These are phyloP conservation scores for Turnix velox DNA, from an alignment of 2,113 vertebrate species.

Conservation along the genomic window DNA sequence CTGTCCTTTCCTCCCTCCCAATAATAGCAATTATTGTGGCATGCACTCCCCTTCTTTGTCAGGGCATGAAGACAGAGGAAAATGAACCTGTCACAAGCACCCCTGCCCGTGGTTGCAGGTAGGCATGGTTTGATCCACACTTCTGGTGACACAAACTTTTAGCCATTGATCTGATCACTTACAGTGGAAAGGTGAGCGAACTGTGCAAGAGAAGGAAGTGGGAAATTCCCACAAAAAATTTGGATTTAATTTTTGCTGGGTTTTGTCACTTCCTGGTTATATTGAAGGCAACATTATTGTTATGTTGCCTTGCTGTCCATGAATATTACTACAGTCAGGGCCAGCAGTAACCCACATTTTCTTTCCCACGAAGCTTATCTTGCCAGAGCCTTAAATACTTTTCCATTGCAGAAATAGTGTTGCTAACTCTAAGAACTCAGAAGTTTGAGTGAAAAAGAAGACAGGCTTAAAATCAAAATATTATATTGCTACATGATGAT, in stretches of 20 bases:
- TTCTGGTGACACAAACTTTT: background rate
- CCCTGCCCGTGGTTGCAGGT: background rate
- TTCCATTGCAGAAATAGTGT: background rate
- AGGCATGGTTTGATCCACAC: background rate
- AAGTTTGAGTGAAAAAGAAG: background rate
- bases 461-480: background rate
- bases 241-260: background rate
- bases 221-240: slow-evolving; percentile 13
- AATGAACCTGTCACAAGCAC: background rate
- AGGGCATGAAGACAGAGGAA: background rate
- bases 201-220: background rate
- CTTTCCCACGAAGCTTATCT: background rate
- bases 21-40: background rate
- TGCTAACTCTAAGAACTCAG: background rate
- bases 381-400: background rate
- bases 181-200: background rate
- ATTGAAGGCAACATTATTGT: background rate
- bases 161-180: background rate
- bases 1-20: background rate
- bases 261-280: background rate
- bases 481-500: background rate
- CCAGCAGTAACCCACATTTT: background rate
- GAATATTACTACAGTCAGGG: background rate
- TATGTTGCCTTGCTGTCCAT: background rate
- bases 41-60: background rate